Evolutionary conservation across 1,140 invertebrate species (phyloP).

Genomic region (Tetramorium parvispinum): DNA sequence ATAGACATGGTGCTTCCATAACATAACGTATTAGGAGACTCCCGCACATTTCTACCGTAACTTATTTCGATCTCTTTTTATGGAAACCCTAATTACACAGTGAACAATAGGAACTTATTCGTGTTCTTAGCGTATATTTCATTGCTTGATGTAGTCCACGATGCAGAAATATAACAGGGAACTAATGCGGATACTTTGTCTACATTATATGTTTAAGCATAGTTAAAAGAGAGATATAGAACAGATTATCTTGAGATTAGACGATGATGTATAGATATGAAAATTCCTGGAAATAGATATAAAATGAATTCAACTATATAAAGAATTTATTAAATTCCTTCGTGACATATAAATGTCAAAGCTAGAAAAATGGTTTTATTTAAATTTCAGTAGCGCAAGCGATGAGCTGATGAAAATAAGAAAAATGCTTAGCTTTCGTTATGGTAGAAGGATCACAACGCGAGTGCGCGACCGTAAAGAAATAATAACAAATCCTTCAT

Average conservation of each 20-base stretch:
- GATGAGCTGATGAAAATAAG: neutral
- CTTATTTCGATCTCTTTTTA: neutral
- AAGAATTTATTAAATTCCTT: neutral
- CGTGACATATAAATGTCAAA: neutral
- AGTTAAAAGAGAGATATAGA: neutral
- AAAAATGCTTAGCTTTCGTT: constrained; percentile 5
- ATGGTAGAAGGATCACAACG: neutral
- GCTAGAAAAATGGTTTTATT: neutral
- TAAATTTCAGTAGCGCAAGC: neutral
- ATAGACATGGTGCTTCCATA: neutral
- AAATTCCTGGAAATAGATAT: neutral
- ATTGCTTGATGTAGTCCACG: neutral
- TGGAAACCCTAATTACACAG: neutral
- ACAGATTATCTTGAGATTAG: neutral
- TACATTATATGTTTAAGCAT: neutral
- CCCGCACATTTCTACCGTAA: neutral
- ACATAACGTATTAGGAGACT: neutral
- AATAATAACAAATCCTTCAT: constrained; percentile 34
- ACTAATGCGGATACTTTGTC: neutral
- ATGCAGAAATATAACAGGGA: neutral
- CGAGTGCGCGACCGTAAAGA: neutral
- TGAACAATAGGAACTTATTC: neutral
- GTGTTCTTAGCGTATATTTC: neutral
- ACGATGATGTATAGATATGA: neutral
- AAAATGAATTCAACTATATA: neutral